phyloP scores from a whole-genome alignment of 64 coral and sea anemone species.

The Stichodactyla mertensii region DNA sequence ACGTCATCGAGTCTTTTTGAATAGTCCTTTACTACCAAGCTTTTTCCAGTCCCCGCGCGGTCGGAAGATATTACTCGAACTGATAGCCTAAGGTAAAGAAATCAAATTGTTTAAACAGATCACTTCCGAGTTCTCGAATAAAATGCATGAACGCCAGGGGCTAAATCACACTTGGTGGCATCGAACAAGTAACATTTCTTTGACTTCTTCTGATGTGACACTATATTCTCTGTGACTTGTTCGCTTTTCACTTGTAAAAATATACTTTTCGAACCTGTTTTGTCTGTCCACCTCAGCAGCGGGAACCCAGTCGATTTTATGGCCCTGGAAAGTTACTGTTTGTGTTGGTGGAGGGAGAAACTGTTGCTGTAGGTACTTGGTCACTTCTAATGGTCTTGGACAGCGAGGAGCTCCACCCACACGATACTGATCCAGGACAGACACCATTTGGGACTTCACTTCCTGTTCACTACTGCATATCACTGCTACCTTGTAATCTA shows the following conservation, averaged over 20 bases:
- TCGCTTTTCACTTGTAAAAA: no score
- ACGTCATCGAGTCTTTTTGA: constrained; percentile 1
- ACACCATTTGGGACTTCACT: constrained; percentile 65
- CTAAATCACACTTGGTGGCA: no score
- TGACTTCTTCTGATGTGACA: no score
- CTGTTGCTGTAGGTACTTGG: constrained; percentile 23
- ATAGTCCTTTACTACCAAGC: constrained; percentile 20
- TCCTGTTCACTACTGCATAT: constrained; percentile 82
- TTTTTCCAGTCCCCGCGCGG: constrained; percentile 40
- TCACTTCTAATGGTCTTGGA: constrained; percentile 27
- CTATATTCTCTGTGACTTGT: no score
- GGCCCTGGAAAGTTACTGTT: background rate
- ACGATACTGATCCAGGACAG: constrained; percentile 69
- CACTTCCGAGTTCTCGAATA: no score
- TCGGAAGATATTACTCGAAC: constrained; percentile 41
- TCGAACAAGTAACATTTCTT: no score
- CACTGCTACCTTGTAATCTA: constrained; percentile 53
- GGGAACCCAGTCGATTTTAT: constrained; percentile 31
- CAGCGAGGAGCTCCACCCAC: constrained; percentile 35
- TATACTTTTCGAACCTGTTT: background rate
- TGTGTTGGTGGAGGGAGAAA: constrained; percentile 17
- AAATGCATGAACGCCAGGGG: no score
- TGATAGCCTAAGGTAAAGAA: constrained; percentile 23
- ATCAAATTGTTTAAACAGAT: background rate
- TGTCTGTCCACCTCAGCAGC: constrained; percentile 37